Percentiles rank a stretch among this genome's conserved stretches.
Evolutionary conservation across 53 echinoderm and acorn worm genomes (phyloP).

Genomic region (Actinopyga echinites): DNA sequence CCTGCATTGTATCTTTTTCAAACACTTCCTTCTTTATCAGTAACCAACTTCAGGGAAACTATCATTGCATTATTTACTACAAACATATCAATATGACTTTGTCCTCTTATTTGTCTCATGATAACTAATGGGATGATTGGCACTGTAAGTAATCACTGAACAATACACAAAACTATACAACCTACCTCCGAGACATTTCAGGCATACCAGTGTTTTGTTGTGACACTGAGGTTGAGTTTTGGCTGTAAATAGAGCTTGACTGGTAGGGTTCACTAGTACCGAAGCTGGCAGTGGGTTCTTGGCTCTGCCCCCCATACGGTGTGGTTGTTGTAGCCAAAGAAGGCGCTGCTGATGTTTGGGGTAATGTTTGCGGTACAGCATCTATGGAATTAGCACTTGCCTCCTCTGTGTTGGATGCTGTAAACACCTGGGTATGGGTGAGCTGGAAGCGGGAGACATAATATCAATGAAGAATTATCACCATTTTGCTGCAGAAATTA

Average conservation of each 20-base stretch:
- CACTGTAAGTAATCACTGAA: not conserved
- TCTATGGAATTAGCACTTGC: conserved; percentile 55
- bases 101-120: too few relatives aligned
- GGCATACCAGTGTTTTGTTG: conserved; percentile 62
- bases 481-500: too few relatives aligned
- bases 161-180: not conserved
- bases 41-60: too few relatives aligned
- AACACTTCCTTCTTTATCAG: too few relatives aligned
- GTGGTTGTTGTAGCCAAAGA: not conserved
- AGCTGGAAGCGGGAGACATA: conserved; percentile 39
- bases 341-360: conserved; percentile 4
- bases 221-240: conserved; percentile 2
- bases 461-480: too few relatives aligned
- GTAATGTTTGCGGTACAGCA: not conserved
- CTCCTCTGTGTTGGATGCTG: conserved; percentile 53
- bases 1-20: too few relatives aligned
- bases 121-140: too few relatives aligned
- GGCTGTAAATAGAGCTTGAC: conserved; percentile 22
- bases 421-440: conserved; percentile 88
- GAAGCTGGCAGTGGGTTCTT: conserved; percentile 39
- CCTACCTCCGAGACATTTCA: conserved; percentile 66
- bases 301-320: conserved; percentile 41
- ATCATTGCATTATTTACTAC: too few relatives aligned
- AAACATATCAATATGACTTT: too few relatives aligned
- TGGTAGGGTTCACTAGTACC: conserved; percentile 26